These are phyloP conservation scores for Eurystomus glaucurus DNA, from an alignment of 2,797 vertebrate species.

Conservation along the genomic window DNA sequence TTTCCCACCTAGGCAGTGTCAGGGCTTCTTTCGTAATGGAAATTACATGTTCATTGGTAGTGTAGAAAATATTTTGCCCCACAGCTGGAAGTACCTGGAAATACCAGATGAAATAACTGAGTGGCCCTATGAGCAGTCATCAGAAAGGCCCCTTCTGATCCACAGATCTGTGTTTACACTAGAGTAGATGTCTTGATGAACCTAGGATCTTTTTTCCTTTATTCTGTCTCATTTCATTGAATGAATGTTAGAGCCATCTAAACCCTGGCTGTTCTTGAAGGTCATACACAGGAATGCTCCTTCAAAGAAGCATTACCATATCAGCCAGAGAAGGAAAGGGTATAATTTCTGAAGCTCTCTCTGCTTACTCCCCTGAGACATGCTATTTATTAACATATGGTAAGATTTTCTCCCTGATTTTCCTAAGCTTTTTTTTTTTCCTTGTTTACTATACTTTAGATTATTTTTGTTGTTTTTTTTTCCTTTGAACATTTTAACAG, in stretches of 20 bases:
- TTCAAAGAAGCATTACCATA: background rate
- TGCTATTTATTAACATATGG: background rate
- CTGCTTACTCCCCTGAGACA: background rate
- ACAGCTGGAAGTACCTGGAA: background rate
- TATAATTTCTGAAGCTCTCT: background rate
- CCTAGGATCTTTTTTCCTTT: background rate
- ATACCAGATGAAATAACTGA: background rate
- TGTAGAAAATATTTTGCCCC: background rate
- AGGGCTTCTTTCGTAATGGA: background rate
- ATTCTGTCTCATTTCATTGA: background rate
- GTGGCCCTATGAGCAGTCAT: background rate
- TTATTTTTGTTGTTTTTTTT: fast-evolving
- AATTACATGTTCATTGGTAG: fast-evolving
- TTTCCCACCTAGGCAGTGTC: background rate
- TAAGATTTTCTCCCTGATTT: background rate
- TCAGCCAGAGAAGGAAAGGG: background rate
- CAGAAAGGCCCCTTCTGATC: background rate
- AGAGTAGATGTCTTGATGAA: background rate
- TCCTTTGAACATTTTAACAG: background rate
- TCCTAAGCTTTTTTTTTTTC: background rate
- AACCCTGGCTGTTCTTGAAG: background rate
- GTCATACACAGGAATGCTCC: background rate
- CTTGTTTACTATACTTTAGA: background rate
- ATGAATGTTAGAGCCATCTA: background rate
- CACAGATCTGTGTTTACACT: background rate